phyloP scores from a whole-genome alignment of 1,140 invertebrate genomes.

The Bombus waltoni region DNA sequence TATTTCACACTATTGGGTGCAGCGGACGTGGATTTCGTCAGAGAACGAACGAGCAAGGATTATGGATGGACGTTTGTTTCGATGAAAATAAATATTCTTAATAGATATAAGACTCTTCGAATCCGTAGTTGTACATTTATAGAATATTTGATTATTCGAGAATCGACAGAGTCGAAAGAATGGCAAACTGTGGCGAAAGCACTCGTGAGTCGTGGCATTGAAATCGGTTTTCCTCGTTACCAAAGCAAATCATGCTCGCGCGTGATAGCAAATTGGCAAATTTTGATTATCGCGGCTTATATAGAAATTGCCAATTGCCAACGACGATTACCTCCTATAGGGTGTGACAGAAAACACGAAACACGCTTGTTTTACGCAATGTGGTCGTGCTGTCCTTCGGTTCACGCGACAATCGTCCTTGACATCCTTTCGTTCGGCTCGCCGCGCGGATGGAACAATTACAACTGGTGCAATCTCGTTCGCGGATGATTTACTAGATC shows the following conservation, averaged over 20 bases:
- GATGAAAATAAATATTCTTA: too few relatives aligned
- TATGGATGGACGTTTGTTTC: too few relatives aligned
- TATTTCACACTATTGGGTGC: too few relatives aligned
- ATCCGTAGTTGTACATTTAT: too few relatives aligned
- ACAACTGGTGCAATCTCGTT: conserved; percentile 64
- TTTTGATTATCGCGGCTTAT: not conserved
- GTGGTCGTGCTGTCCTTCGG: not conserved
- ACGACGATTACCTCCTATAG: conserved; percentile 12
- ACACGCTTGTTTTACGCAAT: conserved; percentile 10
- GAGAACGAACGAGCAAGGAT: too few relatives aligned
- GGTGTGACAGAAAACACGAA: not conserved
- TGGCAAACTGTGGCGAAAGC: not conserved
- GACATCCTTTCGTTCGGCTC: conserved; percentile 49
- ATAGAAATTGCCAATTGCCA: not conserved
- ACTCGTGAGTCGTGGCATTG: too few relatives aligned
- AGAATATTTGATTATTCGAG: not conserved
- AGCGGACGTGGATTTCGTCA: not conserved
- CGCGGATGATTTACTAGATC: conserved; percentile 64
- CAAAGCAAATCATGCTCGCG: not conserved
- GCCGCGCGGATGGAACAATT: conserved; percentile 57
- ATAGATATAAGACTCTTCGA: too few relatives aligned
- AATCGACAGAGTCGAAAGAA: too few relatives aligned
- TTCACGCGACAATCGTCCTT: conserved; percentile 54
- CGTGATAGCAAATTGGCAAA: not conserved
- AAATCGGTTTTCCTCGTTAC: not conserved